Evolutionary conservation across 1,140 invertebrate species (phyloP), one percentile per base, ranked within the genome.

Genomic region (Musca vetustissima): DNA sequence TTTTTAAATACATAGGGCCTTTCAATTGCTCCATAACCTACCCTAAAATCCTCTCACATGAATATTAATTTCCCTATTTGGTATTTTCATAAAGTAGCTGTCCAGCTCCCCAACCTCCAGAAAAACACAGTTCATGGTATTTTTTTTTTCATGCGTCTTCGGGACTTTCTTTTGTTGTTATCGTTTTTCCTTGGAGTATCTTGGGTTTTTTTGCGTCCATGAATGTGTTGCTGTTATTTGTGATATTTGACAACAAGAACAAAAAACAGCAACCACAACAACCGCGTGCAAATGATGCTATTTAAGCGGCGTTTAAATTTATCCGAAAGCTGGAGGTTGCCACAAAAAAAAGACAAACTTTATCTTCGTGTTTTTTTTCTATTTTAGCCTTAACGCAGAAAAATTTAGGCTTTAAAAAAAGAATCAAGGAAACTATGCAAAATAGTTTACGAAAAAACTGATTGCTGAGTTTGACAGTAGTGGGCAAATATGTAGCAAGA

Each of bases 221-320:
- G 36, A 11, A 61, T 61, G 32, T 61, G 36, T 17, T 61, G 24
- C 6, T 28, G 15, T 57, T 57, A 24, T 57, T 57, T 22, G n/a
- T n/a, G 55, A 28, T 59, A 28, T 24, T 17, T 52, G 32, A 59
- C 19, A 61, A 61, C n/a, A 61, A 13, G 6, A 1, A 13, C 36
- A 61, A 28, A 3, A 3, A 28, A 28, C 28, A 28, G 8, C 28
- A 28, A 13, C 36, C 1, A 43, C 36, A 61, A 61, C n/a, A 21
- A 11, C 57, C 57, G 57, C 57, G 57, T 61, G 57, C 28, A 61
- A 61, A 61, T 61, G 57, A 61, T 61, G 57, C 57, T 61, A 61
- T 61, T 61, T 61, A 61, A 61, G 57, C 57, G 57, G 57, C 57
- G 57, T 61, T 61, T 61, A 61, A 61, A 61, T 32, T 59, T 59